phyloP scores from a whole-genome alignment of 2,888 invertebrate genomes.

The Drosophila tanythrix region DNA sequence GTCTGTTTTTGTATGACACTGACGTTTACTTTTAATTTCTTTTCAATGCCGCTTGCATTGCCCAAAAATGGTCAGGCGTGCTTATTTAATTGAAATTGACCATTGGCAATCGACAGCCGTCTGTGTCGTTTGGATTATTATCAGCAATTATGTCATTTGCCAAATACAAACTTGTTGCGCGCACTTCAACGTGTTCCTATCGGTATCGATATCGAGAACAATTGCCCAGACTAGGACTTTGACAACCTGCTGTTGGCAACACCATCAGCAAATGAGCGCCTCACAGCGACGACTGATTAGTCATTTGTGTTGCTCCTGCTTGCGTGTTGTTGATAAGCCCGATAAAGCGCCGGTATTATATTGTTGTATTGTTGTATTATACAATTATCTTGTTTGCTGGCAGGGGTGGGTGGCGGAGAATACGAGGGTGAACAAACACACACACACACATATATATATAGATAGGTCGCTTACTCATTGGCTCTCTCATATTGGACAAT shows the following conservation, averaged over 20 bases:
- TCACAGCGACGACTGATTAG: slow-evolving; percentile 42
- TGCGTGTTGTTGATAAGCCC: slow-evolving; percentile 73
- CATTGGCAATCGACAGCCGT: slow-evolving; percentile 47
- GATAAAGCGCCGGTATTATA: slow-evolving; percentile 73
- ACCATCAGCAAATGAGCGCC: slow-evolving; percentile 9
- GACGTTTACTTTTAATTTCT: slow-evolving; percentile 83
- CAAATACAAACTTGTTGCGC: slow-evolving; percentile 55
- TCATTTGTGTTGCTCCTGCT: slow-evolving; percentile 58
- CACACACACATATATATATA: slow-evolving; percentile 13
- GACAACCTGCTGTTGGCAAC: slow-evolving; percentile 26
- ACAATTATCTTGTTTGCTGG: slow-evolving; percentile 62
- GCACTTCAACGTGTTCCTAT: slow-evolving; percentile 23
- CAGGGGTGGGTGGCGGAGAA: slow-evolving; percentile 27
- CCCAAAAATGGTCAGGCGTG: slow-evolving; percentile 70
- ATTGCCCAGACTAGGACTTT: slow-evolving; percentile 40
- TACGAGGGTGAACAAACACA: slow-evolving; percentile 12
- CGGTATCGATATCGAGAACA: slow-evolving; percentile 39
- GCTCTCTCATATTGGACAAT: slow-evolving; percentile 30
- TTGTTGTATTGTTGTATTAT: slow-evolving; percentile 44
- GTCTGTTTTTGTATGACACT: slow-evolving; percentile 43
- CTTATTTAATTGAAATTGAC: slow-evolving; percentile 63
- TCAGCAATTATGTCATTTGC: slow-evolving; percentile 75
- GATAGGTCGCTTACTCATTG: slow-evolving; percentile 57
- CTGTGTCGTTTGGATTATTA: slow-evolving; percentile 53
- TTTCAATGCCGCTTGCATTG: slow-evolving; percentile 77